Conservation (phyloP, 2,888 invertebrate genomes). For the Vanessa cardui region DNA sequence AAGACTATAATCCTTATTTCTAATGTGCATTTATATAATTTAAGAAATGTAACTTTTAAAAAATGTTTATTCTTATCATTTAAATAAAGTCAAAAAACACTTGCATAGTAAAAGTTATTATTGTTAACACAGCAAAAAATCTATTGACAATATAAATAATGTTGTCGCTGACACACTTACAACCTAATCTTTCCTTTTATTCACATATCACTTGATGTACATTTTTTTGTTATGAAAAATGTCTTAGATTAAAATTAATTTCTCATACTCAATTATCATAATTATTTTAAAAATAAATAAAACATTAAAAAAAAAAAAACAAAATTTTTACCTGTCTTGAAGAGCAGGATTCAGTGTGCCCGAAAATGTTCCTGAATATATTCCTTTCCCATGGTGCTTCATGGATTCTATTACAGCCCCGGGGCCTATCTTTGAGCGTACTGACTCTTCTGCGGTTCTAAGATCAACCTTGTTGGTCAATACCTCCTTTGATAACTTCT, state of each 20-base stretch:
- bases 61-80: no score
- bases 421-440: conserved; percentile 74
- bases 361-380: conserved; percentile 98
- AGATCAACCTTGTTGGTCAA: conserved; percentile 86
- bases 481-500: conserved; percentile 94
- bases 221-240: no score
- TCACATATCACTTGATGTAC: no score
- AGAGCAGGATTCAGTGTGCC: conserved; percentile 96
- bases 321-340: conserved; percentile 87
- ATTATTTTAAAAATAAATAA: no score
- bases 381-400: conserved; percentile 96
- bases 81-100: background rate
- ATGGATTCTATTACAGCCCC: conserved; percentile 95
- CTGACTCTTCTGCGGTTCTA: conserved; percentile 74
- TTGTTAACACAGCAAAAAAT: background rate
- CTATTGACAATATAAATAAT: background rate
- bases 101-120: background rate
- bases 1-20: no score
- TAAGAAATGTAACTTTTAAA: no score
- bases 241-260: no score
- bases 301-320: background rate
- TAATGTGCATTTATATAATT: no score
- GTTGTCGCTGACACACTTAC: background rate
- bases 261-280: no score
- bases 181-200: no score